Percentiles rank a stretch among this genome's conserved stretches.
Conservation (phyloP, 2,888 invertebrate genomes). For the Apodemia zela region DNA sequence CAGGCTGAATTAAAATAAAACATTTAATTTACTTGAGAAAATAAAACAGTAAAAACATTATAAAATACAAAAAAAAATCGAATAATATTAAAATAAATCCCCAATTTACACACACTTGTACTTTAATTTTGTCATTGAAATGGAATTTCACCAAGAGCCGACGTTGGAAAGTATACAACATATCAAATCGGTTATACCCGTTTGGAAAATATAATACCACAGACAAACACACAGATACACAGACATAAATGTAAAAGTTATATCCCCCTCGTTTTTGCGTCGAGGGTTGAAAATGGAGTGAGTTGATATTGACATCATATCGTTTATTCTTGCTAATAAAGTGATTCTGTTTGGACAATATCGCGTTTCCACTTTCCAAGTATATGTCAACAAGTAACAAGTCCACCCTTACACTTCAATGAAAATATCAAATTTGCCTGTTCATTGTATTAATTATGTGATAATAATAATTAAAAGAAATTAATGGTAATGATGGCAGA, state of each 20-base stretch:
- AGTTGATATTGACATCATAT: not conserved
- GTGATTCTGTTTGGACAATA: slow-evolving; percentile 1
- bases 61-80: no score
- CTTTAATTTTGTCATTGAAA: no score
- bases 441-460: not conserved
- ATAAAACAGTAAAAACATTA: no score
- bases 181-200: no score
- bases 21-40: no score
- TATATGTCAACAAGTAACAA: not conserved
- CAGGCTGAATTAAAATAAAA: no score
- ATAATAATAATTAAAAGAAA: no score
- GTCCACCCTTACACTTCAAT: not conserved
- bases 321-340: not conserved
- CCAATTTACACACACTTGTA: no score
- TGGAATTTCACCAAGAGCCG: no score
- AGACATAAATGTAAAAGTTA: not conserved
- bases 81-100: no score
- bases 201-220: not conserved
- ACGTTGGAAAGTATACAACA: no score
- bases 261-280: not conserved
- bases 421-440: not conserved
- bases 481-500: no score
- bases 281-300: not conserved
- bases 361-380: not conserved
- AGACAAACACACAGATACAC: not conserved